Base-by-base conservation (phyloP, 2,888 invertebrate species). In the Pterostichus madidus region DNA sequence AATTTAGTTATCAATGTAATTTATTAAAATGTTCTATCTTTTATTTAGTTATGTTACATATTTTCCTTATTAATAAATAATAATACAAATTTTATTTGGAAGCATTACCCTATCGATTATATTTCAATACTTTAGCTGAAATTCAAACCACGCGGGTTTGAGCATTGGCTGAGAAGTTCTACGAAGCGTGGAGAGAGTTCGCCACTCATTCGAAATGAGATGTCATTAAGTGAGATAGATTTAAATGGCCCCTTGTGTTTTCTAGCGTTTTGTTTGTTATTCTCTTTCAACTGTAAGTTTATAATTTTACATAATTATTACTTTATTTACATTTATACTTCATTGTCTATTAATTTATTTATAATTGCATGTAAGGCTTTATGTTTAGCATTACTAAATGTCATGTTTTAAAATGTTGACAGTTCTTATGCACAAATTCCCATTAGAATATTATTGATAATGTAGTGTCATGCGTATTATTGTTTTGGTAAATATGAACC, bases 241-340 rank as follows among this genome's bases (percentile, higher is more conserved):
- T 81, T 81, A 81, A 81, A 81, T 81, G 81, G 81, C 81, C 46
- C 46, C 81, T 81, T 81, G 81, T 81, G 81, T 75, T 75, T 81
- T 81, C 81, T 75, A 81, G 75, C 61, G 15, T 81, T 80, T 81
- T 81, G 75, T 81, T 81, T 81, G 75, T 81, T 53, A 56, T 81
- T 75, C 75, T 73, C 32, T 35, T 59, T 81, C 32, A 61, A 39
- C 59, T 75, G 81, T 81, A 81, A 81, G 81, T 81, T 52, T 15
- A 71, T 13, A 10, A 71, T 39, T 56, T 71, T 39, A 56, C 71
- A 53, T 24, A 24, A 3, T 24, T 24, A 24, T 24, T 24, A 24
- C 24, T 24, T 35, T 56, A 71, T 71, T 44, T 71, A 44, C 3
- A 10, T 44, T 35, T 64, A 13, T 13, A 64, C 32, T 39, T 35